Percentiles rank a stretch among this genome's conserved stretches.
Evolutionary conservation across 1,140 invertebrate species (phyloP).

Genomic region (Eueides isabella): DNA sequence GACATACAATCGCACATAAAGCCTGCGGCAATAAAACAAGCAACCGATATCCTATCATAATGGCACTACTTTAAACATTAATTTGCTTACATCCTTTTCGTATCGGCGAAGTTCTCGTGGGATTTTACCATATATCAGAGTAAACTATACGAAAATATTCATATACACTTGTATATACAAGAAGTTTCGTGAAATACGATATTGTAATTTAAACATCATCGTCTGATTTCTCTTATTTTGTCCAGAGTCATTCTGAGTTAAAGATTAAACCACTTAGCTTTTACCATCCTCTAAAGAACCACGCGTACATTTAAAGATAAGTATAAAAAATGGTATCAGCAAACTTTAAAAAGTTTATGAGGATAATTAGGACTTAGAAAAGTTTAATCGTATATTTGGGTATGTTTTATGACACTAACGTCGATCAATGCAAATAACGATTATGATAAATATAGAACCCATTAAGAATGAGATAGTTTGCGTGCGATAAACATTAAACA

Average conservation of each 20-base stretch:
- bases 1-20: conserved; percentile 28
- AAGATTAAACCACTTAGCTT: not conserved
- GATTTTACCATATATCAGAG: not conserved
- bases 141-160: not conserved
- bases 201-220: not conserved
- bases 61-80: conserved; percentile 25
- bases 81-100: conserved; percentile 21
- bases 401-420: not conserved
- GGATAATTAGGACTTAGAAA: not conserved
- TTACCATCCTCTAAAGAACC: not conserved
- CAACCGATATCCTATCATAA: conserved; percentile 32
- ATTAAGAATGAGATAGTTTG: not conserved
- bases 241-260: not conserved
- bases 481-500: not conserved
- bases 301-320: not conserved
- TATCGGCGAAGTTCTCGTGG: conserved; percentile 23
- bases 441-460: not conserved
- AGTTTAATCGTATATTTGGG: not conserved
- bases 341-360: not conserved
- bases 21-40: conserved; percentile 23
- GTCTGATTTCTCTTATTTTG: not conserved
- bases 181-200: not conserved
- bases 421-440: not conserved
- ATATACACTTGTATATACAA: not conserved
- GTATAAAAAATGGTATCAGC: not conserved